These are phyloP conservation scores for Sphaeramia orbicularis DNA, from an alignment of 2,797 vertebrate species.

Conservation along the genomic window DNA sequence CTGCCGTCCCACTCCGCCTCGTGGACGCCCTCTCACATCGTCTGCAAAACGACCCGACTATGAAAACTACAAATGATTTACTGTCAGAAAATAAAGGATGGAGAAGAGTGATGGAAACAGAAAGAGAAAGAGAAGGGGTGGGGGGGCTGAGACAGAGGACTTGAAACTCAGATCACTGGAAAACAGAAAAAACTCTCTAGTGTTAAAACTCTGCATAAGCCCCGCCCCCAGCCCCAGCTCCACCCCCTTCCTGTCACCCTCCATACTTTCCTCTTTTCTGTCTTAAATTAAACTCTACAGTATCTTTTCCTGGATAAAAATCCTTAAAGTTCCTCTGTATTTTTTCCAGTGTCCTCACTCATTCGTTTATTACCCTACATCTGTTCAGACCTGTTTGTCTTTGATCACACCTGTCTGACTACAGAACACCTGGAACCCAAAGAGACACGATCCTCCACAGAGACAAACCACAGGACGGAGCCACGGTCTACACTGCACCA, in stretches of 20 bases:
- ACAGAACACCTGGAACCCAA: too few relatives aligned
- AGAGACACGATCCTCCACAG: too few relatives aligned
- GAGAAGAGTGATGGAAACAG: slow-evolving; percentile 13
- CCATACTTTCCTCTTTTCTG: neutral
- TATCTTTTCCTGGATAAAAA: neutral
- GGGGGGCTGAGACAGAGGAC: slow-evolving; percentile 30
- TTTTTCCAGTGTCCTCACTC: neutral
- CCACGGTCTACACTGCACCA: too few relatives aligned
- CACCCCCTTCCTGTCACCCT: neutral
- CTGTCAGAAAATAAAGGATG: slow-evolving; percentile 10
- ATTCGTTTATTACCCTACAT: too few relatives aligned
- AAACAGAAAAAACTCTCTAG: slow-evolving; percentile 5
- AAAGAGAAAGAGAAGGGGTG: too few relatives aligned
- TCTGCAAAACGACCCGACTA: slow-evolving; percentile 31
- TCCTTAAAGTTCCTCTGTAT: neutral
- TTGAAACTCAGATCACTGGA: slow-evolving; percentile 12
- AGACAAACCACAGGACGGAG: too few relatives aligned
- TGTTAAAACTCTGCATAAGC: neutral
- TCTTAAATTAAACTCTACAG: neutral
- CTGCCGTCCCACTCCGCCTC: slow-evolving; percentile 19
- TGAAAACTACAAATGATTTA: slow-evolving; percentile 35
- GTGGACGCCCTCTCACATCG: slow-evolving; percentile 7
- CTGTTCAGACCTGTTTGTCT: too few relatives aligned
- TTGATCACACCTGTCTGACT: too few relatives aligned
- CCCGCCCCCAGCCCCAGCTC: too few relatives aligned